These are phyloP conservation scores for Parotia lawesii DNA, from an alignment of 2,113 vertebrate genomes.

Conservation along the genomic window DNA sequence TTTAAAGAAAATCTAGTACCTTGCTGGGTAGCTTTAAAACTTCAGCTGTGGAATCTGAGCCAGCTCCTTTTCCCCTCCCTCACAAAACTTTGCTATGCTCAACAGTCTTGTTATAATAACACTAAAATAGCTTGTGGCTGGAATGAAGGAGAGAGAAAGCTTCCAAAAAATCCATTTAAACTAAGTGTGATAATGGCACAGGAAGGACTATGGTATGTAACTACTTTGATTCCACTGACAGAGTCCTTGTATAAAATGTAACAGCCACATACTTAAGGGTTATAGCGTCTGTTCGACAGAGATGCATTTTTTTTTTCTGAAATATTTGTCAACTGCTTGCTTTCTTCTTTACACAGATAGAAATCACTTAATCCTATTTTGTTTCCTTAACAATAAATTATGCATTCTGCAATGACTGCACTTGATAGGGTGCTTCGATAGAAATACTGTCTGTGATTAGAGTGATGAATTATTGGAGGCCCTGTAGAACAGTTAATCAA, in stretches of 20 bases:
- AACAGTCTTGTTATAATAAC: neutral
- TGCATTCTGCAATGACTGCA: neutral
- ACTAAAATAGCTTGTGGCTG: conserved; percentile 9
- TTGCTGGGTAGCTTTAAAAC: neutral
- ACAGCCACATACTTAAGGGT: neutral
- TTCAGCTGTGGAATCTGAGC: neutral
- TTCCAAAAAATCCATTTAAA: conserved; percentile 24
- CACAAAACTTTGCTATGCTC: neutral
- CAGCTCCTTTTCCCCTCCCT: neutral
- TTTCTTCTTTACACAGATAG: conserved; percentile 12
- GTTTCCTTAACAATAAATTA: conserved; percentile 17
- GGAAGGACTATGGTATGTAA: neutral
- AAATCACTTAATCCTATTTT: conserved; percentile 36
- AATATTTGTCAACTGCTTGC: neutral
- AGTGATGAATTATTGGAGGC: neutral
- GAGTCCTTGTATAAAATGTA: neutral
- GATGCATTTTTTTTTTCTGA: neutral
- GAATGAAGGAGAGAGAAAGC: neutral
- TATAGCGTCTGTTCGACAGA: neutral
- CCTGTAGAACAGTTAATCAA: neutral
- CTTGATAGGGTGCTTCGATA: neutral
- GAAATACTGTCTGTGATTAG: conserved; percentile 21
- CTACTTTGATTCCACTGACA: neutral
- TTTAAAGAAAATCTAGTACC: neutral
- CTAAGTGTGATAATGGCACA: conserved; percentile 27